Evolutionary conservation across 2,797 vertebrate genomes (phyloP).

Genomic region (Enteromius radiatus): DNA sequence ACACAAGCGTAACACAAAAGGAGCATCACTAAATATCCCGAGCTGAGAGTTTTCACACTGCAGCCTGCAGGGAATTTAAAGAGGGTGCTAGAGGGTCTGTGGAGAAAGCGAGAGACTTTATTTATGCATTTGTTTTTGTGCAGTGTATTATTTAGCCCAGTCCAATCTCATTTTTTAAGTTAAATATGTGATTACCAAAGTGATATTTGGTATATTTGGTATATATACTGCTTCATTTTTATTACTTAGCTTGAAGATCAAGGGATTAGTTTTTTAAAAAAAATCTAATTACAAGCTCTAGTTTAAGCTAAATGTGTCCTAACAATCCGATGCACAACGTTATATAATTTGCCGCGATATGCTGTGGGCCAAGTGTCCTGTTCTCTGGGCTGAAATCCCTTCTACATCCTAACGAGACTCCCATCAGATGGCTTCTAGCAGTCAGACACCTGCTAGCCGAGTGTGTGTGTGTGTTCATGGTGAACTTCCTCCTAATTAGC

Average conservation of each 20-base stretch:
- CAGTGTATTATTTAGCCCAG: not conserved
- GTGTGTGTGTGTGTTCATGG: conserved; percentile 32
- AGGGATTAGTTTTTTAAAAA: too few species aligned
- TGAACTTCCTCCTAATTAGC: conserved; percentile 54
- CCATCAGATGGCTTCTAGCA: conserved; percentile 43
- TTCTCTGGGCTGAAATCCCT: conserved; percentile 8
- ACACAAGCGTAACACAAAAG: not conserved
- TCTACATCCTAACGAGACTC: conserved; percentile 26
- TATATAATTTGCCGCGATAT: not conserved
- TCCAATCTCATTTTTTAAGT: not conserved
- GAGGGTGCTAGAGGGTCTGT: not conserved
- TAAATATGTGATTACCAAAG: not conserved
- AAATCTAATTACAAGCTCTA: not conserved
- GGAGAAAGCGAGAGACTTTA: not conserved
- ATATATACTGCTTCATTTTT: not conserved
- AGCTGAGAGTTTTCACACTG: not conserved
- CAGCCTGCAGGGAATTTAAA: not conserved
- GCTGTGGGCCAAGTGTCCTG: conserved; percentile 5
- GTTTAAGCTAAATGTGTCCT: not conserved
- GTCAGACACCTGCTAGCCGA: conserved; percentile 38
- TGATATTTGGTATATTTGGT: not conserved
- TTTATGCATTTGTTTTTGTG: not conserved
- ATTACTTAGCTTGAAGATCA: not conserved
- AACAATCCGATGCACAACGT: not conserved
- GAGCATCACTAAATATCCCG: not conserved